A percentile compares a stretch with the other conserved stretches of the same genome.
Evolutionary conservation across 2,113 vertebrate genomes (phyloP).

Genomic region (Pipa parva): DNA sequence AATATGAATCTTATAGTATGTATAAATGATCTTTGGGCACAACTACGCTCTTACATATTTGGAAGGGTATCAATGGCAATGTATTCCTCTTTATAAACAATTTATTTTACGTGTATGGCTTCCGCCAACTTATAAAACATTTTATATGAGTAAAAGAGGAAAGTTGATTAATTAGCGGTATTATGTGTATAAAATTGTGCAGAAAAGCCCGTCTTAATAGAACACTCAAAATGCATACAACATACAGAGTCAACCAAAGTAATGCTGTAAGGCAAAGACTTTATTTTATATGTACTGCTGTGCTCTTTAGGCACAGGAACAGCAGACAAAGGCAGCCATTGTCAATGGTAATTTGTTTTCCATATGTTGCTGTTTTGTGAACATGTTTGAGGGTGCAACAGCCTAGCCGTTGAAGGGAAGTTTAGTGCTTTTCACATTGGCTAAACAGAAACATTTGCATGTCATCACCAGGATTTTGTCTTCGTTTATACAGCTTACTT

Average conservation of each 20-base stretch:
- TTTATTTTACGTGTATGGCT: too few relatives aligned
- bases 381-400: background rate
- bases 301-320: background rate
- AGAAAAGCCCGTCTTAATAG: too few relatives aligned
- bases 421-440: background rate
- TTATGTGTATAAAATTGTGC: too few relatives aligned
- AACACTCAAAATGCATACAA: background rate
- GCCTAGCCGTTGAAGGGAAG: background rate
- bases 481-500: slow-evolving; percentile 1
- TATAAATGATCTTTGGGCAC: too few relatives aligned
- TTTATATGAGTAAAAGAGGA: too few relatives aligned
- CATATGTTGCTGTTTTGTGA: slow-evolving; percentile 6
- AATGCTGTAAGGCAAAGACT: too few relatives aligned
- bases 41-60: too few relatives aligned
- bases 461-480: slow-evolving; percentile 3
- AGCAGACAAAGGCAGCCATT: slow-evolving; percentile 14
- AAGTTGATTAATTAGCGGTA: too few relatives aligned
- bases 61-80: too few relatives aligned
- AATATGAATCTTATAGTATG: too few relatives aligned
- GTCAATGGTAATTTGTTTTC: slow-evolving; percentile 9
- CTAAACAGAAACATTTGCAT: slow-evolving; percentile 4
- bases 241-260: background rate
- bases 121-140: too few relatives aligned
- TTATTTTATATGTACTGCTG: background rate
- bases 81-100: too few relatives aligned